Base-by-base conservation (phyloP, 2,888 invertebrate species). In the Pasiphila rectangulata region DNA sequence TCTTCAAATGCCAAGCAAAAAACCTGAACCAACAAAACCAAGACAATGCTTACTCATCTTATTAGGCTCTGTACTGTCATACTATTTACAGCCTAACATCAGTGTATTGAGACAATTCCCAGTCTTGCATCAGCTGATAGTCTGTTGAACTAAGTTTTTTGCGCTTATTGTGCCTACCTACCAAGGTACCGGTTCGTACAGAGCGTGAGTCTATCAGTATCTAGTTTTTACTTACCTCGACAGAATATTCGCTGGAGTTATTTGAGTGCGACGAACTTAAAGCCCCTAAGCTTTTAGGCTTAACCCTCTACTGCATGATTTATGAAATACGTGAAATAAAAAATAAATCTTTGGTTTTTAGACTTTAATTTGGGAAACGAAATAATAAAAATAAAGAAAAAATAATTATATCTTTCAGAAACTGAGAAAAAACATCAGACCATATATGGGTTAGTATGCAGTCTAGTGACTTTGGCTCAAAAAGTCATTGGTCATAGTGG, bases 71-170 rank as follows among this genome's bases (percentile, higher is more conserved):
- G n/a, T n/a, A n/a, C n/a, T n/a, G n/a, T n/a, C n/a, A n/a, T n/a
- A n/a, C n/a, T n/a, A n/a, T n/a, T n/a, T n/a, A n/a, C n/a, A n/a
- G n/a, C n/a, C n/a, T n/a, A n/a, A n/a, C n/a, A n/a, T n/a, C n/a
- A n/a, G n/a, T n/a, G n/a, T n/a, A n/a, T n/a, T n/a, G n/a, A 13
- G 7, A 7, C 27, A 27, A 7, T 27, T 27, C 27, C 27, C 13
- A 7, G 7, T 27, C 7, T 27, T 27, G 7, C 27, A 27, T 27
- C 27, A 27, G 27, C 13, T 9, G 49, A 56, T 44, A 67, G 74
- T 73, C 67, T 69, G 61, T 70, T 72, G 74, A 74, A 74, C 75
- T 51, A 59, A 54, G 60, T 72, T 75, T 75, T 75, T n/a, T 32
- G 32, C 32, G 32, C 2, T 10, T 15, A 5, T 19, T 10, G 9